phyloP scores from a whole-genome alignment of 1,140 invertebrate species.

The Zelostemma sp. region DNA sequence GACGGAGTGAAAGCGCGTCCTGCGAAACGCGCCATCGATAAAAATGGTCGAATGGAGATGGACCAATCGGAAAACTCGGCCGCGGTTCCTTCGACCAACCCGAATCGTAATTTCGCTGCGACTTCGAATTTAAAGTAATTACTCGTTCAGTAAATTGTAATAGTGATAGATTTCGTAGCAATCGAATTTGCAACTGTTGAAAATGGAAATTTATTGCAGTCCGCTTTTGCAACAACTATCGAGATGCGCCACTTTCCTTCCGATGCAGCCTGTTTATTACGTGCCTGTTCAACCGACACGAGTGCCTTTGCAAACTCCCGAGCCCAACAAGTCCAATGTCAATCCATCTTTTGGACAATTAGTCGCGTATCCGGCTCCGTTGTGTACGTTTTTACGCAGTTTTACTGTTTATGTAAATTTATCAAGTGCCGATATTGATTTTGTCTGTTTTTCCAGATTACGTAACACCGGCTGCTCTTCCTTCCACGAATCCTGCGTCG shows the following conservation, averaged over 20 bases:
- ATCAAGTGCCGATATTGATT: constrained; percentile 12
- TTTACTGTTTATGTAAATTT: constrained; percentile 2
- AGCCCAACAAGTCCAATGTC: constrained; percentile 46
- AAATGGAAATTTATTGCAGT: constrained; percentile 20
- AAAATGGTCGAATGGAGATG: constrained; percentile 13
- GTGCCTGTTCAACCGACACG: constrained; percentile 65
- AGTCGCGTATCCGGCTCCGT: constrained; percentile 43
- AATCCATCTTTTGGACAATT: constrained; percentile 31
- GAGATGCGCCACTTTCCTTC: constrained; percentile 47
- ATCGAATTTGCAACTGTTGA: background rate
- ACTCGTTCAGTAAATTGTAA: constrained; percentile 5
- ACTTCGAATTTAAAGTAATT: constrained; percentile 23
- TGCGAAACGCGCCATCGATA: constrained; percentile 1
- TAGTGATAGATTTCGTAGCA: background rate
- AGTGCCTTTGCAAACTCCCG: constrained; percentile 13
- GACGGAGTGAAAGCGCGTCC: constrained; percentile 7
- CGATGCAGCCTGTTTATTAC: constrained; percentile 75
- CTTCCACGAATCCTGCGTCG: background rate
- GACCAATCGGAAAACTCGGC: background rate
- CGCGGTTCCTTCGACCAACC: background rate
- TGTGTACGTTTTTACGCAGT: constrained; percentile 44
- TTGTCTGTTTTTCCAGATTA: constrained; percentile 65
- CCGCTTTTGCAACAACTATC: constrained; percentile 24
- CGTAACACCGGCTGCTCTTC: constrained; percentile 7
- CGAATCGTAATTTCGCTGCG: constrained; percentile 12